Base-by-base conservation (phyloP, 2,113 vertebrate genomes). In the Prinia subflava region DNA sequence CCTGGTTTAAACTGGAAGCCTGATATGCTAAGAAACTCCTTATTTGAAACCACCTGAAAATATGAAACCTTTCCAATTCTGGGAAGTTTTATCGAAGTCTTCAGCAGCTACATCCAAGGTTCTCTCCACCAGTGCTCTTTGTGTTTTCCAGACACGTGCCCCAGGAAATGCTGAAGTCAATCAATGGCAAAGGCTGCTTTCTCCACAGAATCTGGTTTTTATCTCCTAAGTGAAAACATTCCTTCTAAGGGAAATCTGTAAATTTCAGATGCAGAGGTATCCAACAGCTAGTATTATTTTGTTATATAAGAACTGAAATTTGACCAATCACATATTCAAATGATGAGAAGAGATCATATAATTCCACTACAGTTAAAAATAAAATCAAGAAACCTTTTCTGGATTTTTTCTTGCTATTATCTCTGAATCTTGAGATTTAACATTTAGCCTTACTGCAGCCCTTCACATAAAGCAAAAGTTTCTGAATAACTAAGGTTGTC, bases 61-160 rank as follows among this genome's bases (percentile, higher is more conserved):
- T 18, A 41, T 6, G 14, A 74, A 75, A 70, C 4, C 18, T 69
- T 80, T 69, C 53, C 39, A 22, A 53, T 42, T 90, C 5, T 55
- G 63, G 15, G 6, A 78, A 82, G 7, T 67, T 30, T 67, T 67
- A 15, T 23, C 27, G 9, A 87, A 70, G 31, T 41, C 49, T 33
- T 79, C 35, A 46, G 52, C 44, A 90, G 19, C 47, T 68, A 76
- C 13, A 37, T 20, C 17, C 37, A 84, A 73, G 21, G n/a, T 10
- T 44, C 22, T 70, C 15, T 76, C 17, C 23, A 41, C 9, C 1
- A 0, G 24, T 8, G 11, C 14, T 49, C 42, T 13, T 2, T 1
- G 0, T 80, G 15, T 74, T 84, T 25, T 35, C 10, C 3, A 41
- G n/a, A 69, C 11, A 28, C 7, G 1, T 22, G n/a, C 52, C 41